phyloP scores from a whole-genome alignment of 1,140 invertebrate species.

The Physella acuta region DNA sequence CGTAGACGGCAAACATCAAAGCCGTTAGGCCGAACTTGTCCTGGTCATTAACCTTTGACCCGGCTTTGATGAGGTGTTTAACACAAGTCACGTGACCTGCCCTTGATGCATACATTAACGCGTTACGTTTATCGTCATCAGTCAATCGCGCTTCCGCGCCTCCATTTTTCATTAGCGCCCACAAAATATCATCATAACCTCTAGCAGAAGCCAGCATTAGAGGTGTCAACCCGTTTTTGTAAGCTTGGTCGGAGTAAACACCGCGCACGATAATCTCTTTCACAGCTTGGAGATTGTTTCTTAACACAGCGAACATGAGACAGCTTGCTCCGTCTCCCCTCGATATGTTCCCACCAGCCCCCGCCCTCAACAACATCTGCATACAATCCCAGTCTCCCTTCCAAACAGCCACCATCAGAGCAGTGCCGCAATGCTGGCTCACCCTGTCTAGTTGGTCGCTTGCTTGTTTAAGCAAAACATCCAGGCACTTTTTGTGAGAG shows the following conservation, averaged over 20 bases:
- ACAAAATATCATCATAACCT: too few relatives aligned
- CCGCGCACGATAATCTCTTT: not conserved
- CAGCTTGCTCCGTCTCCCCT: not conserved
- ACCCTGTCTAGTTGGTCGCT: too few relatives aligned
- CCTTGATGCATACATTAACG: not conserved
- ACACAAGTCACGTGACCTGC: not conserved
- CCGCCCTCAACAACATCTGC: too few relatives aligned
- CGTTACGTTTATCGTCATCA: not conserved
- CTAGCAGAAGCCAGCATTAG: too few relatives aligned
- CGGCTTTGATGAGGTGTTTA: not conserved
- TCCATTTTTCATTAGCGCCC: too few relatives aligned
- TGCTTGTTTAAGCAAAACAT: too few relatives aligned
- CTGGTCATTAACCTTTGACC: not conserved
- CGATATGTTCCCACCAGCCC: too few relatives aligned
- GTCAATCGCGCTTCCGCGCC: not conserved
- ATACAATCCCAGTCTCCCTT: too few relatives aligned
- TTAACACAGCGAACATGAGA: not conserved
- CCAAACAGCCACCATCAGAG: too few relatives aligned
- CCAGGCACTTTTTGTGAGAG: too few relatives aligned
- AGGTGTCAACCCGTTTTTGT: too few relatives aligned
- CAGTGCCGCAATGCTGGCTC: too few relatives aligned
- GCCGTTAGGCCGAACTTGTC: not conserved
- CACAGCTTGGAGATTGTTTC: not conserved
- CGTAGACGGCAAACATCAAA: constrained; percentile 1
- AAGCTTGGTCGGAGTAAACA: not conserved